phyloP scores from a whole-genome alignment of 1,140 invertebrate species.

The Anadara kagoshimensis region DNA sequence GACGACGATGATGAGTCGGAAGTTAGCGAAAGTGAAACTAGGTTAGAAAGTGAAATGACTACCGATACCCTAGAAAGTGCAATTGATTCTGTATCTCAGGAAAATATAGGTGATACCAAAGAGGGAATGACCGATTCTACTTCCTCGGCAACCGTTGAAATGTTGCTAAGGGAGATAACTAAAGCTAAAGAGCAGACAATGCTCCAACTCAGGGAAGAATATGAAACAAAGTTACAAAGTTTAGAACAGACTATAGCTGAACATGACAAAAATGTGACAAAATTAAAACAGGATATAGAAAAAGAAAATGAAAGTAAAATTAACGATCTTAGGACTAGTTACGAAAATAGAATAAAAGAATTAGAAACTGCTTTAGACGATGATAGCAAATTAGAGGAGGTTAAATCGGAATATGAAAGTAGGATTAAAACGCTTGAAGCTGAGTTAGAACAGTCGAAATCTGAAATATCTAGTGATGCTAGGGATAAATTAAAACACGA shows the following conservation, averaged over 20 bases:
- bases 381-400: too few relatives aligned
- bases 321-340: constrained; percentile 2
- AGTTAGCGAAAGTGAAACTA: neutral
- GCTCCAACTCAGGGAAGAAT: constrained; percentile 30
- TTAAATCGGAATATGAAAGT: constrained; percentile 19
- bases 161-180: constrained; percentile 26
- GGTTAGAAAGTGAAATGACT: neutral
- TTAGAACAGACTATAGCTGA: constrained; percentile 24
- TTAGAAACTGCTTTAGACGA: constrained; percentile 5
- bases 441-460: constrained; percentile 23
- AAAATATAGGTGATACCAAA: neutral
- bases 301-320: constrained; percentile 27
- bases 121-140: too few relatives aligned
- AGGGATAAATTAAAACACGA: constrained; percentile 41
- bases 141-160: constrained; percentile 3
- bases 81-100: neutral
- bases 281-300: constrained; percentile 24
- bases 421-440: constrained; percentile 17
- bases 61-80: neutral
- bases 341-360: constrained; percentile 30
- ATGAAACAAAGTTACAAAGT: constrained; percentile 27
- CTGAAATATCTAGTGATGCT: neutral
- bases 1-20: constrained; percentile 7
- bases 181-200: constrained; percentile 34
- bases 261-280: constrained; percentile 3